A percentile compares a stretch with the other conserved stretches of the same genome.
phyloP scores from a whole-genome alignment of 2,888 invertebrate genomes.

The Ochropleura leucogaster region DNA sequence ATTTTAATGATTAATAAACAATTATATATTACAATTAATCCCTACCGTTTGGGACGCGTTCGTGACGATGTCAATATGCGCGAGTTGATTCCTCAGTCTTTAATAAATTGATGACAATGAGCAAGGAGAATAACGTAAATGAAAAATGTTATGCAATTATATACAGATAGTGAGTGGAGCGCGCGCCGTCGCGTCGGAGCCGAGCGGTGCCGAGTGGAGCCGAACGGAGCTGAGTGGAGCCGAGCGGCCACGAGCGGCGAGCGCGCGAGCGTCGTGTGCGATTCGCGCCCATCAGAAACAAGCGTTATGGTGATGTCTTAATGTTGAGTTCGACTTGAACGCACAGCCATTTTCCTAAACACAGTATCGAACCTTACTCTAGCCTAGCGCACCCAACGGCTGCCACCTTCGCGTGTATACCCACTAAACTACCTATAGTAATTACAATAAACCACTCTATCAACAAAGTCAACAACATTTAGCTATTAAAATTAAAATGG shows the following conservation, averaged over 20 bases:
- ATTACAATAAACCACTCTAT: conserved; percentile 89
- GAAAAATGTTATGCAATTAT: conserved; percentile 89
- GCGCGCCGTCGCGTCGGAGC: conserved; percentile 35
- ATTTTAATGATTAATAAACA: conserved; percentile 80
- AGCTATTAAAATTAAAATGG: conserved; percentile 88
- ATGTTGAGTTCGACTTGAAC: conserved; percentile 86
- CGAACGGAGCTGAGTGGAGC: conserved; percentile 19
- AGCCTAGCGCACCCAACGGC: conserved; percentile 84
- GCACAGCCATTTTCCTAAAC: conserved; percentile 88
- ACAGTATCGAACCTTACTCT: conserved; percentile 83
- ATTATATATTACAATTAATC: conserved; percentile 84
- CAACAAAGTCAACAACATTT: conserved; percentile 90
- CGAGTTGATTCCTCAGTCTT: conserved; percentile 90
- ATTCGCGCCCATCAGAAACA: conserved; percentile 71
- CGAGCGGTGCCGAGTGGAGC: conserved; percentile 40
- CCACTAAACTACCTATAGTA: conserved; percentile 84
- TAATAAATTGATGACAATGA: conserved; percentile 90
- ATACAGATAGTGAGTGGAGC: conserved; percentile 82
- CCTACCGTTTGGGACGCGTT: conserved; percentile 85
- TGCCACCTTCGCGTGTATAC: conserved; percentile 81
- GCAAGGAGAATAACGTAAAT: conserved; percentile 89
- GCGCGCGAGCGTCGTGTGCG: conserved; percentile 72
- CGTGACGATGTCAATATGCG: conserved; percentile 89
- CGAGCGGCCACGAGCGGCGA: conserved; percentile 35
- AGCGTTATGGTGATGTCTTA: conserved; percentile 77